phyloP scores from a whole-genome alignment of 1,140 invertebrate species.

The Ostrea denselamellosa region DNA sequence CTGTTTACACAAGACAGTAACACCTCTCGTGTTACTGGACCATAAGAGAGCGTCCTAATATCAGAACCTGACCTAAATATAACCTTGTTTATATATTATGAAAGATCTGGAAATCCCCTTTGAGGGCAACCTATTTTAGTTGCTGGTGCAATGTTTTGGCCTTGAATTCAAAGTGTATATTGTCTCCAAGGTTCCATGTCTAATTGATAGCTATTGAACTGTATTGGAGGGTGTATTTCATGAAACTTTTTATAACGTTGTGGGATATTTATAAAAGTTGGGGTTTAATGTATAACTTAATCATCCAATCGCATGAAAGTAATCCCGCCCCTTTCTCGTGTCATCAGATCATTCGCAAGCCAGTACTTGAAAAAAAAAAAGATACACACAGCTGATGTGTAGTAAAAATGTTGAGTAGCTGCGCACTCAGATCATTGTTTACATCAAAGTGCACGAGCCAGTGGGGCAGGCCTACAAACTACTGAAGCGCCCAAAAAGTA shows the following conservation, averaged over 20 bases:
- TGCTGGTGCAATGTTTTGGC: conserved; percentile 36
- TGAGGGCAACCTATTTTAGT: conserved; percentile 6
- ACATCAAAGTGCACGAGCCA: conserved; percentile 35
- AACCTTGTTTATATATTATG: conserved; percentile 36
- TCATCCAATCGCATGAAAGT: conserved; percentile 30
- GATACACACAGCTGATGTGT: conserved; percentile 29
- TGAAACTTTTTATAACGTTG: not conserved
- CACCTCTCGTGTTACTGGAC: conserved; percentile 11
- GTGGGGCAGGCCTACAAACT: conserved; percentile 18
- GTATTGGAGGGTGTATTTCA: not conserved
- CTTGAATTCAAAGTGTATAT: conserved; percentile 33
- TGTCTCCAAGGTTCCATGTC: conserved; percentile 34
- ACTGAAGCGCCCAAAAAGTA: conserved; percentile 32
- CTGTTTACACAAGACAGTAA: conserved; percentile 3
- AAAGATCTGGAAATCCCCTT: conserved; percentile 30
- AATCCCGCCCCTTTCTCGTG: conserved; percentile 31
- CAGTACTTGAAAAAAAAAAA: conserved; percentile 25
- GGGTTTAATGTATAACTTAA: not conserved
- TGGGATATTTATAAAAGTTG: conserved; percentile 8
- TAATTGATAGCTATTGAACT: conserved; percentile 8
- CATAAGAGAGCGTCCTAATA: conserved; percentile 1
- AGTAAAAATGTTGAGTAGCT: conserved; percentile 20
- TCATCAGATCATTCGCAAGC: conserved; percentile 36
- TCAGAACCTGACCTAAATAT: conserved; percentile 20
- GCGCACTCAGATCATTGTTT: conserved; percentile 35